phyloP scores from a whole-genome alignment of 2,888 invertebrate species.

The Tricholauxania praeusta region DNA sequence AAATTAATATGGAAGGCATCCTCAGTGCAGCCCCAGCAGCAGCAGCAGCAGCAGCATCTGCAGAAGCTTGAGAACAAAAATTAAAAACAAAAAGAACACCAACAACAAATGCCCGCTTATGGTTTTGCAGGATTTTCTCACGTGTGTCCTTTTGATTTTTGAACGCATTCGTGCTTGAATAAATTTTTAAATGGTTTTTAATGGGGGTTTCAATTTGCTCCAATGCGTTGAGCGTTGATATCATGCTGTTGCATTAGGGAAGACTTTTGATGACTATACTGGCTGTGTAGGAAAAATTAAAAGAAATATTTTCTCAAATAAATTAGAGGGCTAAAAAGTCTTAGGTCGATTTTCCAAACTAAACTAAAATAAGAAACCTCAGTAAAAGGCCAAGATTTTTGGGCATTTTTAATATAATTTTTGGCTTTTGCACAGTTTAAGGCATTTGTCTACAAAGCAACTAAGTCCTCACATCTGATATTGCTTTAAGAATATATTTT shows the following conservation, averaged over 20 bases:
- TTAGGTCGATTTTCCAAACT: no score
- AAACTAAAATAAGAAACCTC: no score
- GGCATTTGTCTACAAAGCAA: no score
- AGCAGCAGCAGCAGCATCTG: no score
- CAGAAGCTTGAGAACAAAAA: not conserved
- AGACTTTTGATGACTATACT: not conserved
- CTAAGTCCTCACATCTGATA: no score
- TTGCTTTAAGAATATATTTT: no score
- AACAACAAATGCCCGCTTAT: not conserved
- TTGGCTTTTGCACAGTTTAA: no score
- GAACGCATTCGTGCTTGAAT: conserved; percentile 24
- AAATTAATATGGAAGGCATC: conserved; percentile 22
- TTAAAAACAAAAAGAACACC: not conserved
- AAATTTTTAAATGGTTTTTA: conserved; percentile 27
- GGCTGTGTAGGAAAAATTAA: not conserved
- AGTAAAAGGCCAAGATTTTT: no score
- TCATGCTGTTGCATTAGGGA: not conserved
- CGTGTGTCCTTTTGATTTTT: conserved; percentile 28
- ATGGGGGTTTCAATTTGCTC: not conserved
- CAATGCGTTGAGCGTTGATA: not conserved
- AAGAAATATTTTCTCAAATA: no score
- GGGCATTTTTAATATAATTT: no score
- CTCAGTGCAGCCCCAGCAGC: not conserved
- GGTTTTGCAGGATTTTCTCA: conserved; percentile 26
- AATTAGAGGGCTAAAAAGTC: no score